phyloP scores from a whole-genome alignment of 2,888 invertebrate genomes.

The Flexamia atlantica region DNA sequence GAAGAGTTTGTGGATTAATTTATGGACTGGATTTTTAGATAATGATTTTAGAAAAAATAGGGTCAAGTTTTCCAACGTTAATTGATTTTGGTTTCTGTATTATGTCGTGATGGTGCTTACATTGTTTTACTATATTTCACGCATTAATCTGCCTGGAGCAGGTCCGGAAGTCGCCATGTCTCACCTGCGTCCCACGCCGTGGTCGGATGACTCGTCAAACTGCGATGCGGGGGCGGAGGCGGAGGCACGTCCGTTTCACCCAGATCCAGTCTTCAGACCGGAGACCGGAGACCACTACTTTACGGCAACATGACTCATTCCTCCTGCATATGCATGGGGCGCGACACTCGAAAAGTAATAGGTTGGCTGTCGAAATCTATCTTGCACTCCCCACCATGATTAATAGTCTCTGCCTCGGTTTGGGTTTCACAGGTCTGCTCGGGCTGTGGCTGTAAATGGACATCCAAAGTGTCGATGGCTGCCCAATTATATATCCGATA shows the following conservation, averaged over 20 bases:
- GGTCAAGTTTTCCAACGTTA: too few species aligned
- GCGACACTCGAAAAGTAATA: conserved; percentile 40
- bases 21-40: too few species aligned
- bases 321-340: conserved; percentile 14
- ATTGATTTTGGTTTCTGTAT: too few species aligned
- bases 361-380: conserved; percentile 31
- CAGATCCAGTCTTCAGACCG: neutral
- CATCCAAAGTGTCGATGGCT: too few species aligned
- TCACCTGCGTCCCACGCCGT: neutral
- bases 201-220: neutral
- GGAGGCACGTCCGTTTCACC: conserved; percentile 1
- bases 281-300: conserved; percentile 3
- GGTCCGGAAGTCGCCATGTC: too few species aligned
- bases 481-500: too few species aligned
- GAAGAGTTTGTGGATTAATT: too few species aligned
- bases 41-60: too few species aligned
- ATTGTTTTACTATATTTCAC: too few species aligned
- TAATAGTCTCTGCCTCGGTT: conserved; percentile 8
- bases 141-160: too few species aligned
- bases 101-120: too few species aligned
- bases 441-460: too few species aligned
- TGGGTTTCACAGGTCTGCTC: neutral
- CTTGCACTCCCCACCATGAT: conserved; percentile 12
- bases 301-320: conserved; percentile 16
- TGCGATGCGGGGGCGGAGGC: neutral